Conservation (phyloP, 1,140 invertebrate genomes). For the Aradophagus sp. region DNA sequence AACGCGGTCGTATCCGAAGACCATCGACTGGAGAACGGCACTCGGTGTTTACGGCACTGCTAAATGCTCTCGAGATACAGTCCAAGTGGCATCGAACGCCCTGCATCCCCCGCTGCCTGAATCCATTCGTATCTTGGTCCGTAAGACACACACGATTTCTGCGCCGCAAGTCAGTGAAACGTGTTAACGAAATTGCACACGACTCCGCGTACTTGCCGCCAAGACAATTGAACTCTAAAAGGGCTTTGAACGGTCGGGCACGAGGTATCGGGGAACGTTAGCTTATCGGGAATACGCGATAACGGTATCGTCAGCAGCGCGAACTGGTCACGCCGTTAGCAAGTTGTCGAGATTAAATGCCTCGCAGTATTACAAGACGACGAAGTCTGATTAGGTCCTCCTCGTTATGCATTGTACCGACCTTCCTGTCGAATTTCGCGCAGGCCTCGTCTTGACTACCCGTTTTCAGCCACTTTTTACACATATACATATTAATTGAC, state of each 20-base stretch:
- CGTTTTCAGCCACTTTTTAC: too few species aligned
- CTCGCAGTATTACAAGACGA: constrained; percentile 70
- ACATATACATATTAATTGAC: too few species aligned
- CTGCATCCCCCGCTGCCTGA: constrained; percentile 24
- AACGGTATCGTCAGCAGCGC: constrained; percentile 50
- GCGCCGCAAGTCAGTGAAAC: constrained; percentile 39
- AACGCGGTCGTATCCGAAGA: constrained; percentile 70
- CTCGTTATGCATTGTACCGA: constrained; percentile 34
- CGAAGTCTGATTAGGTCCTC: constrained; percentile 68
- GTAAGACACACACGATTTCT: constrained; percentile 54
- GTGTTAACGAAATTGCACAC: constrained; percentile 49
- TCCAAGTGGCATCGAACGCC: constrained; percentile 66
- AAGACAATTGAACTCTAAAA: constrained; percentile 57
- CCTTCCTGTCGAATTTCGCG: constrained; percentile 30
- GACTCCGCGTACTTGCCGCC: constrained; percentile 35
- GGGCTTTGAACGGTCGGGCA: constrained; percentile 56
- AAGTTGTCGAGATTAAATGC: constrained; percentile 75
- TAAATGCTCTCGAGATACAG: constrained; percentile 70
- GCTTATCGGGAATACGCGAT: constrained; percentile 72
- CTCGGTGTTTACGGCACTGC: constrained; percentile 70
- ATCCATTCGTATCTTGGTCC: constrained; percentile 51
- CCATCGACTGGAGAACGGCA: constrained; percentile 72
- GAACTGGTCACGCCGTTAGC: constrained; percentile 75
- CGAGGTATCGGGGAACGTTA: constrained; percentile 62
- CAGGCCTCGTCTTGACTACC: too few species aligned